These are phyloP conservation scores for Tridacna gigas DNA, from an alignment of 2,888 invertebrate species.

Conservation along the genomic window DNA sequence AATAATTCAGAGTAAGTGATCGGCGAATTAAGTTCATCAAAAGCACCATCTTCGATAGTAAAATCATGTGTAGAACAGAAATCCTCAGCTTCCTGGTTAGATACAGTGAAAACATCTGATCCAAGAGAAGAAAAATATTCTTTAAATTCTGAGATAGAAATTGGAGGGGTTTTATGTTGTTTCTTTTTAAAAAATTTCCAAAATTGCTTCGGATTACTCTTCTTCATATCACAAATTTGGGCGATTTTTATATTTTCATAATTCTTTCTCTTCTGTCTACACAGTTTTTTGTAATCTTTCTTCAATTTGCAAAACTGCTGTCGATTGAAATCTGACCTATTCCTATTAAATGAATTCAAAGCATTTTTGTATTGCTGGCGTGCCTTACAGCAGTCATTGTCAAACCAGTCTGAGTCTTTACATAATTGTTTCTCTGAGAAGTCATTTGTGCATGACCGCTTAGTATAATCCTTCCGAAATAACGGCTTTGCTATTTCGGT, in stretches of 20 bases:
- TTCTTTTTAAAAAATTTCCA: conserved; percentile 25
- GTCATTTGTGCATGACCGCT: background rate
- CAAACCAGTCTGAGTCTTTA: conserved; percentile 16
- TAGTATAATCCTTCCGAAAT: background rate
- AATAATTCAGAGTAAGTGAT: conserved; percentile 6
- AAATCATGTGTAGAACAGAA: conserved; percentile 16
- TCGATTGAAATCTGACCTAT: background rate
- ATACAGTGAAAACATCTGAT: background rate
- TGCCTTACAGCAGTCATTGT: conserved; percentile 15
- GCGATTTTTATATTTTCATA: conserved; percentile 7
- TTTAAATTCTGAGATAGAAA: background rate
- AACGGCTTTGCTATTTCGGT: conserved; percentile 10
- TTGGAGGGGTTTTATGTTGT: background rate
- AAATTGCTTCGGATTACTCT: conserved; percentile 12
- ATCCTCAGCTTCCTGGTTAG: conserved; percentile 9
- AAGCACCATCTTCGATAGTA: background rate
- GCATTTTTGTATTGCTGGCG: background rate
- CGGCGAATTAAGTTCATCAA: conserved; percentile 20
- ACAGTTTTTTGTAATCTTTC: conserved; percentile 16
- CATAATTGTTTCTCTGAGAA: background rate
- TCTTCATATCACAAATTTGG: conserved; percentile 13
- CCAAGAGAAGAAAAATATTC: conserved; percentile 10
- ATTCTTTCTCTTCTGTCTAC: conserved; percentile 7
- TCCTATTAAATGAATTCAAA: conserved; percentile 1
- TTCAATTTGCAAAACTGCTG: conserved; percentile 4